A percentile compares a stretch with the other conserved stretches of the same genome.
Conservation (phyloP, 2,113 vertebrate genomes). For the Mionectes macconnelli region DNA sequence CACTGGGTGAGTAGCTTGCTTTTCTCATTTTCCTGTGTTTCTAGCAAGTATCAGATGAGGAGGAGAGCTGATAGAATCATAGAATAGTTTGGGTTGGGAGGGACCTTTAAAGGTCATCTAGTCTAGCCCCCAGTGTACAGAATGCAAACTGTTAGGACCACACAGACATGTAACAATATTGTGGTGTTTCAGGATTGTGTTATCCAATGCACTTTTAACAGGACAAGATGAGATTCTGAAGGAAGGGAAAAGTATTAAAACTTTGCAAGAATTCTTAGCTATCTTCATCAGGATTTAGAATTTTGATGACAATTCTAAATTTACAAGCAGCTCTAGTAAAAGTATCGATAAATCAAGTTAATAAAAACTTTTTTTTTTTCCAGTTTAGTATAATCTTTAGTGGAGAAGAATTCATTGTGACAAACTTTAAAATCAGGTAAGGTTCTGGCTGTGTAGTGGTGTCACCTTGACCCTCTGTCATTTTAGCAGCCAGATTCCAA, state of each 20-base stretch:
- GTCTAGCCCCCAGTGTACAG: not conserved
- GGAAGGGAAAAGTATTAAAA: not conserved
- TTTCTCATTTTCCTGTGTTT: not conserved
- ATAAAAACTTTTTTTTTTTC: not conserved
- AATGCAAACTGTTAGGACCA: not conserved
- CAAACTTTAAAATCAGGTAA: conserved; percentile 56
- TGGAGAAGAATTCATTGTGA: conserved; percentile 45
- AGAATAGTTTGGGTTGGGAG: not conserved
- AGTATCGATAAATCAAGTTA: not conserved
- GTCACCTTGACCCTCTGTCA: not conserved
- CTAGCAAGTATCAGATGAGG: not conserved
- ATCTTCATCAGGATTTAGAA: not conserved
- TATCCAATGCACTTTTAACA: not conserved
- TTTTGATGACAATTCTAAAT: not conserved
- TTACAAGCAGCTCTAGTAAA: not conserved
- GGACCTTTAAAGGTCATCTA: not conserved
- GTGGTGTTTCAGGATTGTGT: not conserved
- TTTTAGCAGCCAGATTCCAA: not conserved
- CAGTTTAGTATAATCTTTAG: conserved; percentile 58
- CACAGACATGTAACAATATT: not conserved
- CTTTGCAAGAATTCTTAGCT: not conserved
- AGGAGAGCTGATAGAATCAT: not conserved
- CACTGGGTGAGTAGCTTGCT: conserved; percentile 60
- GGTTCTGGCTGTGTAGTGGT: not conserved
- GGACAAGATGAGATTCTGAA: not conserved